phyloP scores from a whole-genome alignment of 2,888 invertebrate species.

The Acrocyrtus sp. region DNA sequence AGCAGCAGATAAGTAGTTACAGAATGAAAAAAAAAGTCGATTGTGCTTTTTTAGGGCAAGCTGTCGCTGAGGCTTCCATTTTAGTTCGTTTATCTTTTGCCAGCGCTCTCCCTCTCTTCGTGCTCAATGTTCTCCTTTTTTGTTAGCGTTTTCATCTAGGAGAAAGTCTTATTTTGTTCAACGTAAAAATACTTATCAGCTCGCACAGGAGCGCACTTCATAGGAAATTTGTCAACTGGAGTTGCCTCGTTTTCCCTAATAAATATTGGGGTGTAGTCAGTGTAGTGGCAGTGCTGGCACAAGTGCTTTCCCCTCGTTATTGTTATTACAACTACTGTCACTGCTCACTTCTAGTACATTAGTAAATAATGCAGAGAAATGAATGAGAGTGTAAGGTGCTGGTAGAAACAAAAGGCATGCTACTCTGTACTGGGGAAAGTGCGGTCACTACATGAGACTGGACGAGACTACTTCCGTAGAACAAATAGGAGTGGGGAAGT shows the following conservation, averaged over 20 bases:
- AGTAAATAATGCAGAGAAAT: slow-evolving; percentile 3
- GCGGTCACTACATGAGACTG: too few relatives aligned
- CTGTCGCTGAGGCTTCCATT: too few relatives aligned
- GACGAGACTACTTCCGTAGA: too few relatives aligned
- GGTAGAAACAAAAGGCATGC: too few relatives aligned
- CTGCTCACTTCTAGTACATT: slow-evolving; percentile 2
- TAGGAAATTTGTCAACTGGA: slow-evolving; percentile 37
- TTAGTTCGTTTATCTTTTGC: background rate
- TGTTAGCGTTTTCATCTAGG: slow-evolving; percentile 3
- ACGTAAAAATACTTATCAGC: background rate
- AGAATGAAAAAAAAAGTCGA: too few relatives aligned
- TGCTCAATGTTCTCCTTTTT: background rate
- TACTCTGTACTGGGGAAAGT: too few relatives aligned
- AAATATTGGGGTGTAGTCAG: too few relatives aligned
- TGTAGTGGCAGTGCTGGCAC: too few relatives aligned
- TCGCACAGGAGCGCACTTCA: background rate
- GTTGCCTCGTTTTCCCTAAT: slow-evolving; percentile 39
- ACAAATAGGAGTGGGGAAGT: too few relatives aligned
- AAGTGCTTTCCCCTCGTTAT: background rate
- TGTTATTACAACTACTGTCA: background rate
- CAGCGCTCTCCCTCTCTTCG: slow-evolving; percentile 15
- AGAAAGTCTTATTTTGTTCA: slow-evolving; percentile 1
- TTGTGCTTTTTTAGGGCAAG: background rate
- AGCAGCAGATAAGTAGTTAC: too few relatives aligned
- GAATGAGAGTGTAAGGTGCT: background rate